Percentiles rank a stretch among this genome's conserved stretches.
These are phyloP conservation scores for Anoplolepis gracilipes DNA, from an alignment of 1,140 invertebrate species.

Conservation along the genomic window DNA sequence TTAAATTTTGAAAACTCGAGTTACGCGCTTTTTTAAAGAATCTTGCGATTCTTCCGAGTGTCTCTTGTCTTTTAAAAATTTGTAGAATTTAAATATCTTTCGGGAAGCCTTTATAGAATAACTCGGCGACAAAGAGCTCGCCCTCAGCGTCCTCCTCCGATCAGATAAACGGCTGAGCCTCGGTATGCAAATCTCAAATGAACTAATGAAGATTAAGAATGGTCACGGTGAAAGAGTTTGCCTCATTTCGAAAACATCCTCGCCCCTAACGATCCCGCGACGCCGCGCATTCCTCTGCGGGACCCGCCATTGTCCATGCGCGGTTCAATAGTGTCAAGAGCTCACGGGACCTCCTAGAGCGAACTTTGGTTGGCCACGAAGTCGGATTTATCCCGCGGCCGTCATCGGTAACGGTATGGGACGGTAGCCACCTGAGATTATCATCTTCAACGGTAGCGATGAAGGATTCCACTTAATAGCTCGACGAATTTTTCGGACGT, in stretches of 20 bases:
- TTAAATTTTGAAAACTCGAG: neutral
- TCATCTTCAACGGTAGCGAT: constrained; percentile 75
- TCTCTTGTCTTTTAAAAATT: neutral
- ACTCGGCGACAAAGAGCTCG: constrained; percentile 55
- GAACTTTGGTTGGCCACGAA: constrained; percentile 76
- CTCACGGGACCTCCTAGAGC: constrained; percentile 78
- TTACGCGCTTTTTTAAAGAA: too few relatives aligned
- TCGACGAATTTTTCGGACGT: constrained; percentile 69
- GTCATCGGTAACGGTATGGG: constrained; percentile 62
- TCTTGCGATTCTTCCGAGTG: neutral
- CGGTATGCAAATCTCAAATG: constrained; percentile 81
- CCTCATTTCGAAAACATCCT: constrained; percentile 80
- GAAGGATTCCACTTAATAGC: constrained; percentile 76
- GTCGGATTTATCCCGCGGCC: constrained; percentile 68
- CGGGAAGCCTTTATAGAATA: constrained; percentile 26
- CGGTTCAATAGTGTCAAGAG: constrained; percentile 72
- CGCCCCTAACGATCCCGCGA: constrained; percentile 17
- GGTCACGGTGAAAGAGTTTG: constrained; percentile 79
- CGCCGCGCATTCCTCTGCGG: constrained; percentile 75
- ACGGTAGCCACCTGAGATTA: constrained; percentile 77
- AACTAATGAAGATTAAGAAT: constrained; percentile 84
- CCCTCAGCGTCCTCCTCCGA: constrained; percentile 72
- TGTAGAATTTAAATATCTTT: constrained; percentile 20
- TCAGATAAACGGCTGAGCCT: constrained; percentile 79
- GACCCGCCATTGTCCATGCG: constrained; percentile 76